Percentiles rank a stretch among this genome's conserved stretches.
Conservation (phyloP, 1,140 invertebrate species). For the Cydia fagiglandana region DNA sequence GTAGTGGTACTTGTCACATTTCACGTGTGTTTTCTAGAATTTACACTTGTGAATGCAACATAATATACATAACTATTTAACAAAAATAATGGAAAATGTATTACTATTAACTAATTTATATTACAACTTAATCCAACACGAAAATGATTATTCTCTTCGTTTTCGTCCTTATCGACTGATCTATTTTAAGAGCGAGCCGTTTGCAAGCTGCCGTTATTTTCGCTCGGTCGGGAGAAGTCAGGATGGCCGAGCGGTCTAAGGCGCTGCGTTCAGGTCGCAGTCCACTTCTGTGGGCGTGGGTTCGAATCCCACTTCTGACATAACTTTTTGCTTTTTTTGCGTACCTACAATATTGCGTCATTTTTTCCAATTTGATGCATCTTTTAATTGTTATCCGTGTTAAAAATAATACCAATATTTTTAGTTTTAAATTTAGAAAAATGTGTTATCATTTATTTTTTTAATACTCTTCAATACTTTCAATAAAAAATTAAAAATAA, state of each 20-base stretch:
- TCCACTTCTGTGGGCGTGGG: slow-evolving; percentile 89
- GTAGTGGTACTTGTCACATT: too few relatives aligned
- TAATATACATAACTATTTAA: too few relatives aligned
- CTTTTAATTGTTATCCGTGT: not conserved
- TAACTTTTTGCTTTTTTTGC: slow-evolving; percentile 65
- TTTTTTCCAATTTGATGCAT: too few relatives aligned
- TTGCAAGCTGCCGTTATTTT: not conserved
- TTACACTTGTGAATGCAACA: too few relatives aligned
- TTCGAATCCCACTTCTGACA: slow-evolving; percentile 91
- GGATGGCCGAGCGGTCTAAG: slow-evolving; percentile 90
- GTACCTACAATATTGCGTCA: too few relatives aligned
- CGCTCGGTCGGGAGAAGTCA: not conserved
- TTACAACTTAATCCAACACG: not conserved
- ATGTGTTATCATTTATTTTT: too few relatives aligned
- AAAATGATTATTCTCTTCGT: not conserved
- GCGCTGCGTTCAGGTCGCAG: slow-evolving; percentile 95
- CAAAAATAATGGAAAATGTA: too few relatives aligned
- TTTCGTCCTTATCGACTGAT: not conserved
- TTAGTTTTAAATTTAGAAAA: too few relatives aligned
- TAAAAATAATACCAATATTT: too few relatives aligned
- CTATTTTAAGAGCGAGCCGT: slow-evolving; percentile 9
- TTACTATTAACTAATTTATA: too few relatives aligned
- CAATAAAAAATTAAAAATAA: not conserved
- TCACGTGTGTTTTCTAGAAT: too few relatives aligned
- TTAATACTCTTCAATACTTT: too few relatives aligned